phyloP scores from a whole-genome alignment of 2,113 vertebrate species.

The Puma concolor region DNA sequence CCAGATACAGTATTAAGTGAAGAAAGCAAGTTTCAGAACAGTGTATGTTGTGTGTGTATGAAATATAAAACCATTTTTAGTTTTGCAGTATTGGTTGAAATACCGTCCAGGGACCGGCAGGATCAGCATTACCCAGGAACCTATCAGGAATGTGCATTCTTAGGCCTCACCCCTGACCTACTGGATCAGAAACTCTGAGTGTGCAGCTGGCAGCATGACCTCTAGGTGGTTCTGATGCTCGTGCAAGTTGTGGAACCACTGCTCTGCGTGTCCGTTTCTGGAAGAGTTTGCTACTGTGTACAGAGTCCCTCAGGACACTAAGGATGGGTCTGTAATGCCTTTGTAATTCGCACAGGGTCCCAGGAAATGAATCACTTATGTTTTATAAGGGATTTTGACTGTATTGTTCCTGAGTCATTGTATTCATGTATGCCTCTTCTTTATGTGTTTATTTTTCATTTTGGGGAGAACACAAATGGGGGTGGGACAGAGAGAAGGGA shows the following conservation, averaged over 20 bases:
- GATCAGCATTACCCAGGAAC: neutral
- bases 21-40: neutral
- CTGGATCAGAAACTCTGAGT: neutral
- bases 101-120: neutral
- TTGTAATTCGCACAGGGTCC: neutral
- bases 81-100: slow-evolving; percentile 15
- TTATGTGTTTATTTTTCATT: neutral
- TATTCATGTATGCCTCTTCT: neutral
- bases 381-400: slow-evolving; percentile 25
- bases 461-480: too few relatives aligned
- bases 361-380: neutral
- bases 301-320: neutral
- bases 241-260: neutral
- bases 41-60: too few relatives aligned
- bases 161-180: neutral
- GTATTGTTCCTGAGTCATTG: neutral
- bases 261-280: too few relatives aligned
- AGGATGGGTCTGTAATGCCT: neutral
- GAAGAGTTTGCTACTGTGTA: neutral
- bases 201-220: neutral
- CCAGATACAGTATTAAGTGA: neutral
- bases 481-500: too few relatives aligned
- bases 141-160: neutral
- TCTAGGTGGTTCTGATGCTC: neutral
- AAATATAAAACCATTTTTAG: neutral